Evolutionary conservation across 2,797 vertebrate genomes (phyloP).

Genomic region (Danio albolineatus): DNA sequence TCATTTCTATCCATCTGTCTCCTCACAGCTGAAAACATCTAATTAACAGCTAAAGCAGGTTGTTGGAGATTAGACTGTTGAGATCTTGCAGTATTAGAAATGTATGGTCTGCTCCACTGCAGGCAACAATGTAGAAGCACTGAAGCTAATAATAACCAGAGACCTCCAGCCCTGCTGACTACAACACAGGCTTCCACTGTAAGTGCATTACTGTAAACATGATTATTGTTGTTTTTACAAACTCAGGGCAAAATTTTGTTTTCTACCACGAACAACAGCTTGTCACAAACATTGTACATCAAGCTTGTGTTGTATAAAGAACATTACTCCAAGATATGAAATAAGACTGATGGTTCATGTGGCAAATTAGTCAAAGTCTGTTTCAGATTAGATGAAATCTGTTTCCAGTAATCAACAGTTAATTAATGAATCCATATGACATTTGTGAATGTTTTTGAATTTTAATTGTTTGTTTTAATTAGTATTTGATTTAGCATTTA

Average conservation of each 20-base stretch:
- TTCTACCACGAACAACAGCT: neutral
- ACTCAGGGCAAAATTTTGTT: neutral
- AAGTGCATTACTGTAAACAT: neutral
- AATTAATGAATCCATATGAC: neutral
- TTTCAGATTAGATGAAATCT: neutral
- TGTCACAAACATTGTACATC: neutral
- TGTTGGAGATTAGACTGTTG: constrained; percentile 28
- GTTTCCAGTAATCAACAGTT: neutral
- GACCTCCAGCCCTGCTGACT: neutral
- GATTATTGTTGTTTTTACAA: neutral
- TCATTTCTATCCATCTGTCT: neutral
- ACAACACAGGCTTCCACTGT: neutral
- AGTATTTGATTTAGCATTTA: neutral
- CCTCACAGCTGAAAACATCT: constrained; percentile 33
- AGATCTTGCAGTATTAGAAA: constrained; percentile 6
- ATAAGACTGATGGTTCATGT: neutral
- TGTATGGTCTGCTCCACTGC: neutral
- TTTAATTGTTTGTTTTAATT: neutral
- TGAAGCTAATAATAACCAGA: constrained; percentile 2
- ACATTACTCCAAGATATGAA: neutral
- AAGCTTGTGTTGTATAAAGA: neutral
- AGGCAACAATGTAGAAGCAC: constrained; percentile 7
- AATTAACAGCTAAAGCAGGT: constrained; percentile 24
- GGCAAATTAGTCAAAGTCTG: neutral
- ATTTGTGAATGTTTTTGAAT: neutral